Evolutionary conservation across 2,888 invertebrate species (phyloP), one percentile per base, ranked within the genome.

Genomic region (Cataglyphis rosenhaueri): DNA sequence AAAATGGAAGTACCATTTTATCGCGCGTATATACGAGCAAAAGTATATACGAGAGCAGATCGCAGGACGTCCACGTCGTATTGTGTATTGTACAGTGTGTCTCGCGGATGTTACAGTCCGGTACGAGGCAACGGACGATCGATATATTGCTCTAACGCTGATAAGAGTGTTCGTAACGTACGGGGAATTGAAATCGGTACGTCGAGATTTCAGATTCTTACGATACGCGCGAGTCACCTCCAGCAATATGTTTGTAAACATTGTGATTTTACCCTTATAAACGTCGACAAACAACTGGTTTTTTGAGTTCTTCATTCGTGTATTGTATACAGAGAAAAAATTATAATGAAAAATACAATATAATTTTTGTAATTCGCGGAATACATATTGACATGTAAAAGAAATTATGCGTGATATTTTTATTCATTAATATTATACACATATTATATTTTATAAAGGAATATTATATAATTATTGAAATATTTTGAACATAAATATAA

Each of bases 131-230:
- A 9, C 8, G 52, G 38, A 38, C 68, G 76, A 76, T 76, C 76
- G 76, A 76, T 76, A 76, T 76, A 76, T 68, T 68, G 35, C 76
- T 68, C 68, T 62, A 76, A 61, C 76, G 41, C 29, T 76, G 76
- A 76, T 76, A 76, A 76, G 57, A 18, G 3, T 52, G 55, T 41
- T 38, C n/a, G 9, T 66, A 65, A 64, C 12, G 18, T 32, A 48
- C 32, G 29, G n/a, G 8, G n/a, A n/a, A n/a, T 52, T n/a, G 48
- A 52, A n/a, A 52, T 52, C 18, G 18, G 18, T n/a, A 8, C 8
- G 48, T 8, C 48, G 8, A 52, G 3, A 25, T 25, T 52, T 52
- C n/a, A 48, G 2, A 48, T 18, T 48, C n/a, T n/a, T 52, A 52
- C 2, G 6, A 52, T 52, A n/a, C n/a, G 15, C n/a, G 48, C n/a